phyloP scores from a whole-genome alignment of 2,888 invertebrate species.

The Serripes groenlandicus region DNA sequence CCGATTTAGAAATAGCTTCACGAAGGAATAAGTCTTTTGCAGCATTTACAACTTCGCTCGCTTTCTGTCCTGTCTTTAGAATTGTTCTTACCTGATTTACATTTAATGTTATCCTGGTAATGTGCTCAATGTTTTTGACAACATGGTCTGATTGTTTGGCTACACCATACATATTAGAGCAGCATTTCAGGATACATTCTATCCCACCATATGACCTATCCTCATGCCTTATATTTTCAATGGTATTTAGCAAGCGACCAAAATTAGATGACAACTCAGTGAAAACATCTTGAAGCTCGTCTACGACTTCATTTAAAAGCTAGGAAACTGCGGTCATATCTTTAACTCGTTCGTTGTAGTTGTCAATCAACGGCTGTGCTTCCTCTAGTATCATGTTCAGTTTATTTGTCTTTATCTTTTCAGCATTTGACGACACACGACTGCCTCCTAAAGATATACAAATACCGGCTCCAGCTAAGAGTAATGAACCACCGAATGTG shows the following conservation, averaged over 20 bases:
- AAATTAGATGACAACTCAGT: not conserved
- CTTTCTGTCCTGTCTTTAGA: not conserved
- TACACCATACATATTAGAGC: not conserved
- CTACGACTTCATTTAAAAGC: not conserved
- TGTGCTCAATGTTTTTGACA: not conserved
- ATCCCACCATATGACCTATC: not conserved
- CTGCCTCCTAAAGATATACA: not conserved
- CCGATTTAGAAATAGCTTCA: not conserved
- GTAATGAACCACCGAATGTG: not conserved
- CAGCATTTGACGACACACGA: not conserved
- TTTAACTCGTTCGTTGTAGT: not conserved
- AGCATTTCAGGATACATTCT: conserved; percentile 2
- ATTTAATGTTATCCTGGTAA: not conserved
- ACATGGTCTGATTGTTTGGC: not conserved
- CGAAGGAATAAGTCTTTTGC: not conserved
- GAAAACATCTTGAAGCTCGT: not conserved
- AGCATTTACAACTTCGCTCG: not conserved
- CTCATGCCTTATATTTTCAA: not conserved
- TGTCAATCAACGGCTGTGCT: not conserved
- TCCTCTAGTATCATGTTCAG: not conserved
- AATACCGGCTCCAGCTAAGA: not conserved
- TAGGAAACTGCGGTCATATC: not conserved
- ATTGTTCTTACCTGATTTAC: not conserved
- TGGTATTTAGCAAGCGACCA: not conserved
- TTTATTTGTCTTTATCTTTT: not conserved